Conservation (phyloP, 2,797 vertebrate species). For the Rhynchotus rufescens region DNA sequence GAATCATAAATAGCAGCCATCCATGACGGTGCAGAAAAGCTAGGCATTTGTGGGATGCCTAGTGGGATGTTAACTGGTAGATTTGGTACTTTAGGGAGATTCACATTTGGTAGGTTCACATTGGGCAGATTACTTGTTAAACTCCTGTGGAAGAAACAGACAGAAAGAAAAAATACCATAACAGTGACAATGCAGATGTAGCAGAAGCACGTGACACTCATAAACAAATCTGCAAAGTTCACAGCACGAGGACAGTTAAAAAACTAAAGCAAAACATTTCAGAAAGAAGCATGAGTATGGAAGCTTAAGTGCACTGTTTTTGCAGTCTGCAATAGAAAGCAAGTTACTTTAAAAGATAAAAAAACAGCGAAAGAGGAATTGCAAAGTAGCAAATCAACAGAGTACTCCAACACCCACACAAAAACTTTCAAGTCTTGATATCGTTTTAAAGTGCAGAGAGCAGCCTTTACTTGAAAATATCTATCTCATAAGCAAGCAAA, state of each 20-base stretch:
- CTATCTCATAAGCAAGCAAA: neutral
- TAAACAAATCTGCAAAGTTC: slow-evolving; percentile 85
- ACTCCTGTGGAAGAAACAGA: slow-evolving; percentile 98
- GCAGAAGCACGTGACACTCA: slow-evolving; percentile 92
- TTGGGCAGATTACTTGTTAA: slow-evolving; percentile 97
- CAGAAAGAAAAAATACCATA: slow-evolving; percentile 99
- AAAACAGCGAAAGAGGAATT: slow-evolving; percentile 34
- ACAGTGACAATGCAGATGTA: slow-evolving; percentile 94
- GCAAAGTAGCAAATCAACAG: slow-evolving; percentile 37
- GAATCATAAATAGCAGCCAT: slow-evolving; percentile 92
- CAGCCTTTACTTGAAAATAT: slow-evolving; percentile 69
- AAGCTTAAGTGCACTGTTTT: slow-evolving; percentile 41
- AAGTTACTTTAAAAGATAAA: slow-evolving; percentile 31
- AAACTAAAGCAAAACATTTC: slow-evolving; percentile 78
- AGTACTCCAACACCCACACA: slow-evolving; percentile 48
- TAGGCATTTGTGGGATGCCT: slow-evolving; percentile 99
- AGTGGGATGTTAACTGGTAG: slow-evolving; percentile 99
- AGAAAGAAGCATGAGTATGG: slow-evolving; percentile 78
- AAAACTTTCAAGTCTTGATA: slow-evolving; percentile 70
- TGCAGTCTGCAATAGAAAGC: slow-evolving; percentile 49
- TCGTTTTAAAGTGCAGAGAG: slow-evolving; percentile 74
- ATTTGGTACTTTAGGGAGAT: slow-evolving; percentile 99
- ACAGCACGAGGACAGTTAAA: slow-evolving; percentile 75
- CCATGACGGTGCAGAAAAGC: slow-evolving; percentile 95
- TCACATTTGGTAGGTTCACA: slow-evolving; percentile 99